Percentiles rank a stretch among this genome's conserved stretches.
phyloP scores from a whole-genome alignment of 2,113 vertebrate genomes.

The Hippocampus mohnikei region DNA sequence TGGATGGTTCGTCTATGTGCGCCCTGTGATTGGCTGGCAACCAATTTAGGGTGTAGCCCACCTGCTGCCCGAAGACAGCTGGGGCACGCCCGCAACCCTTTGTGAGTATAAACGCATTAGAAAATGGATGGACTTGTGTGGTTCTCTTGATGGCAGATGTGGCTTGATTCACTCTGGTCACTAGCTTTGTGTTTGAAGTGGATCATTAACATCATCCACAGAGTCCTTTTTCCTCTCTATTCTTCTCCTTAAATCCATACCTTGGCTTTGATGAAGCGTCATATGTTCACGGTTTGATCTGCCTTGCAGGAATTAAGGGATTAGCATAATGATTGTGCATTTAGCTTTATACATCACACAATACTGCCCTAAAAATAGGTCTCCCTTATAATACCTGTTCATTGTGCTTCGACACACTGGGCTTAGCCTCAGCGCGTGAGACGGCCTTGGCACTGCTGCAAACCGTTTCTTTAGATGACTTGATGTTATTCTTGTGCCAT shows the following conservation, averaged over 20 bases:
- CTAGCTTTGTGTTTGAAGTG: slow-evolving; percentile 15
- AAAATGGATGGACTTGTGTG: too few species aligned
- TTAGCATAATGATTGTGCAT: slow-evolving; percentile 55
- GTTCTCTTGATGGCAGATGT: too few species aligned
- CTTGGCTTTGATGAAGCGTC: slow-evolving; percentile 32
- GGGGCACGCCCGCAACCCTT: too few species aligned
- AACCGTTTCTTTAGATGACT: slow-evolving; percentile 30
- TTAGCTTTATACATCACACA: slow-evolving; percentile 58
- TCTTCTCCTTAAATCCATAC: slow-evolving; percentile 19
- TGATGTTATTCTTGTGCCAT: slow-evolving; percentile 8
- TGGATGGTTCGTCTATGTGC: too few species aligned
- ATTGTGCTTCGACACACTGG: slow-evolving; percentile 30
- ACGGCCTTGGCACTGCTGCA: slow-evolving; percentile 30
- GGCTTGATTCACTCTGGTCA: background rate
- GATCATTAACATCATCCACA: slow-evolving; percentile 12
- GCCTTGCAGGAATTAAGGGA: slow-evolving; percentile 30
- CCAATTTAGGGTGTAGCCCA: too few species aligned
- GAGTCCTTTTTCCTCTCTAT: slow-evolving; percentile 6
- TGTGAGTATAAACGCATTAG: too few species aligned
- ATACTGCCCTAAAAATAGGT: slow-evolving; percentile 48
- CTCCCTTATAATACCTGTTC: slow-evolving; percentile 38
- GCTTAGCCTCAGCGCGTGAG: slow-evolving; percentile 31
- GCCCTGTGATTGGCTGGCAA: too few species aligned
- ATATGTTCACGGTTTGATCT: slow-evolving; percentile 46
- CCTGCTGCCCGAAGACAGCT: too few species aligned